Conservation (phyloP, 1,140 invertebrate genomes). For the Drosophila nigromelanica region DNA sequence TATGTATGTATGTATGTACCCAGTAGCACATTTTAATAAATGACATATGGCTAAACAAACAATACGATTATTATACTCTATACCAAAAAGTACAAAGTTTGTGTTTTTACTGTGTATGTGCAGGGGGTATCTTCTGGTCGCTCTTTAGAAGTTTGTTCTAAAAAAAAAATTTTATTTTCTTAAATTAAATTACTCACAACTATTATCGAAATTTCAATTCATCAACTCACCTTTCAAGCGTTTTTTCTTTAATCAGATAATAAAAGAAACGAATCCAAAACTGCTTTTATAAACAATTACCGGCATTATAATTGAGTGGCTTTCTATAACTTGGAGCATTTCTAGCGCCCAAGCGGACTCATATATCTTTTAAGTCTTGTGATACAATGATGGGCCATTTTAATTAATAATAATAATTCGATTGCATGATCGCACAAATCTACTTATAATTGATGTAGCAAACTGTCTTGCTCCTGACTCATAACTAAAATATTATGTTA, state of each 20-base stretch:
- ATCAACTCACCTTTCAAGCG: constrained; percentile 3
- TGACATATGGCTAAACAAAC: constrained; percentile 3
- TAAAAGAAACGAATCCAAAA: background rate
- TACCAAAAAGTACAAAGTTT: background rate
- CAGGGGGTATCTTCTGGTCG: no score
- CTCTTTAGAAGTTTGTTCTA: no score
- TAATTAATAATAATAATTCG: constrained; percentile 71
- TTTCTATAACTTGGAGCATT: constrained; percentile 22
- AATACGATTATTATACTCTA: constrained; percentile 15
- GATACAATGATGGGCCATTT: constrained; percentile 74
- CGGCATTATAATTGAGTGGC: constrained; percentile 40
- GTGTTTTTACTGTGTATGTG: no score
- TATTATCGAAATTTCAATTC: constrained; percentile 17
- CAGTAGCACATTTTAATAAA: constrained; percentile 5
- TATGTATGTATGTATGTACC: no score
- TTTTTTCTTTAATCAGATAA: constrained; percentile 1
- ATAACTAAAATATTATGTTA: constrained; percentile 45
- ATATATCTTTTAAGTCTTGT: constrained; percentile 76
- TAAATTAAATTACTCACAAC: background rate
- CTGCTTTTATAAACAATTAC: background rate
- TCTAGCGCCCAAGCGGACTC: background rate
- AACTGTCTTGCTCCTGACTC: constrained; percentile 17
- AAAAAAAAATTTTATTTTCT: no score
- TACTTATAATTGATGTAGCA: constrained; percentile 59
- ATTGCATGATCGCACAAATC: constrained; percentile 60